Evolutionary conservation across 2,888 invertebrate genomes (phyloP).

Genomic region (Rotaria socialis): DNA sequence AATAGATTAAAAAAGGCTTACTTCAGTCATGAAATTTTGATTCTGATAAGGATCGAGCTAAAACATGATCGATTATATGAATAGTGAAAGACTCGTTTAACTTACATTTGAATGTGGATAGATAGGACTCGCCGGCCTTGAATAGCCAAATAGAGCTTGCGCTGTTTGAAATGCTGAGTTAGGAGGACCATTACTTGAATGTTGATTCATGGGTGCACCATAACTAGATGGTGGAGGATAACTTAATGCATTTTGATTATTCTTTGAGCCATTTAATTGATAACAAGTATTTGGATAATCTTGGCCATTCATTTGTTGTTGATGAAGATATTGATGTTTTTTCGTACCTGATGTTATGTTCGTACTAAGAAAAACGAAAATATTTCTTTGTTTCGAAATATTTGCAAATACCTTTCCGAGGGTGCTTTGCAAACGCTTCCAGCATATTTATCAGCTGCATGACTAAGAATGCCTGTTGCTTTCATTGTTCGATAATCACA

Average conservation of each 20-base stretch:
- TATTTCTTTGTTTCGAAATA: too few species aligned
- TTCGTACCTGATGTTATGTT: background rate
- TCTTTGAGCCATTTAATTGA: background rate
- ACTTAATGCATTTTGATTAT: background rate
- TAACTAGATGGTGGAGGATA: background rate
- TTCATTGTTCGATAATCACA: slow-evolving; percentile 23
- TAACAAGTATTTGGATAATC: background rate
- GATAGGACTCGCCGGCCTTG: background rate
- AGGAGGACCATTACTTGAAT: background rate
- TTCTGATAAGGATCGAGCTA: background rate
- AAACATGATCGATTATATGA: background rate
- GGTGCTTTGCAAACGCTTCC: slow-evolving; percentile 22
- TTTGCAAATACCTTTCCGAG: background rate
- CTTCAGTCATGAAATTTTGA: background rate
- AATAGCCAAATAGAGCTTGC: background rate
- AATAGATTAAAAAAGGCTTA: background rate
- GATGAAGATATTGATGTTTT: background rate
- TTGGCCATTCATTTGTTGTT: background rate
- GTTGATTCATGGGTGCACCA: background rate
- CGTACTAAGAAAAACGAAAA: background rate
- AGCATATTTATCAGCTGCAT: background rate
- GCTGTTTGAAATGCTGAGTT: background rate
- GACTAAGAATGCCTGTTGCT: slow-evolving; percentile 12
- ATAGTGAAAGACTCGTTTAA: background rate
- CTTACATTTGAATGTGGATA: slow-evolving; percentile 1